These are phyloP conservation scores for Andrena cerasifolii DNA, from an alignment of 1,140 invertebrate species.

Conservation along the genomic window DNA sequence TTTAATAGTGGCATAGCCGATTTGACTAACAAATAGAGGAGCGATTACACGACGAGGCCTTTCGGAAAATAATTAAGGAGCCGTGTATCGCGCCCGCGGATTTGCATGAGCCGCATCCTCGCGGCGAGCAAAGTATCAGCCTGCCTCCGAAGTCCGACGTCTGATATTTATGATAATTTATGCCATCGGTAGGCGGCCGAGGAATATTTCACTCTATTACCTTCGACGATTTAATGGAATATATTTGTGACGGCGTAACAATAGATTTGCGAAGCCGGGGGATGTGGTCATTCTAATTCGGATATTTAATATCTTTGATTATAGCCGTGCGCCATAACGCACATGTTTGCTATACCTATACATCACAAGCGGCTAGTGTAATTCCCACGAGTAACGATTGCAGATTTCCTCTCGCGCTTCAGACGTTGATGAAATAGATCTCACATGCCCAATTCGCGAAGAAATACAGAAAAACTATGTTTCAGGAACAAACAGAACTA, in stretches of 20 bases:
- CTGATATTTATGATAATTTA: slow-evolving; percentile 36
- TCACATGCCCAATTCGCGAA: no score
- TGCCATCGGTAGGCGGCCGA: not conserved
- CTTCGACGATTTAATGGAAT: not conserved
- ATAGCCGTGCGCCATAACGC: no score
- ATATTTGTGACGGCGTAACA: not conserved
- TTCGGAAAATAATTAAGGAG: slow-evolving; percentile 62
- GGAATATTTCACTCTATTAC: not conserved
- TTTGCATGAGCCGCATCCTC: slow-evolving; percentile 51
- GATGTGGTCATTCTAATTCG: no score
- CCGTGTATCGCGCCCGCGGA: slow-evolving; percentile 35
- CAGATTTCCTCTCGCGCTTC: no score
- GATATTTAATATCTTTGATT: no score
- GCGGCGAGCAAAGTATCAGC: not conserved
- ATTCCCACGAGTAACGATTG: no score
- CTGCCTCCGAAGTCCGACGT: not conserved
- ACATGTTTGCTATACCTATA: no score
- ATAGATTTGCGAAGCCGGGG: not conserved
- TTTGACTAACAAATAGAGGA: slow-evolving; percentile 67
- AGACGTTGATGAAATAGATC: no score
- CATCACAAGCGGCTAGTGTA: no score
- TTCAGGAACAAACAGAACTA: no score
- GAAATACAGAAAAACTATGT: no score
- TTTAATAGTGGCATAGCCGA: slow-evolving; percentile 57
- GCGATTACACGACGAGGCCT: slow-evolving; percentile 40